Conservation (phyloP, 2,113 vertebrate genomes). For the Tylochromis polylepis region DNA sequence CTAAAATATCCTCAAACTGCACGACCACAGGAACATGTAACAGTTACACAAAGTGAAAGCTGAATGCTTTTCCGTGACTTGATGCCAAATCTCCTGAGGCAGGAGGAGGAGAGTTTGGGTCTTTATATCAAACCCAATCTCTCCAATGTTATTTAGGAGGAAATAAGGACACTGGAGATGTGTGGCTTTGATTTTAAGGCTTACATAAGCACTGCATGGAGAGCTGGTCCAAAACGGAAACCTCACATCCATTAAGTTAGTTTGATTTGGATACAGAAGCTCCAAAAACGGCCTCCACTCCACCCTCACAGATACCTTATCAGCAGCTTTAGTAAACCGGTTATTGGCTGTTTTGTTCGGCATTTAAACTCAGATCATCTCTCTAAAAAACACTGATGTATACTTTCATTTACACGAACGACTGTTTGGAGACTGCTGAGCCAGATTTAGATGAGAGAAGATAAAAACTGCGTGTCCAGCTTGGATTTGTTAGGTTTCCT, state of each 20-base stretch:
- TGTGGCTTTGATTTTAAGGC: not conserved
- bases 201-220: not conserved
- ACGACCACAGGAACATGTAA: not conserved
- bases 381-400: not conserved
- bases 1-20: not conserved
- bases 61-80: not conserved
- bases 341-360: not conserved
- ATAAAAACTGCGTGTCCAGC: not conserved
- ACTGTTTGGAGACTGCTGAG: not conserved
- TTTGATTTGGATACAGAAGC: not conserved
- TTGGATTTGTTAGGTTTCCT: not conserved
- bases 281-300: not conserved
- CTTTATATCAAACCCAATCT: not conserved
- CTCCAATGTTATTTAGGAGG: not conserved
- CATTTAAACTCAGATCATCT: not conserved
- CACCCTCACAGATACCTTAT: not conserved
- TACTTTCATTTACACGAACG: not conserved
- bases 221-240: not conserved
- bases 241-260: not conserved
- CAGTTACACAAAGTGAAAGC: not conserved
- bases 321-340: not conserved
- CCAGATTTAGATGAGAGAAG: not conserved
- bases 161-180: not conserved
- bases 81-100: not conserved
- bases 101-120: not conserved